Evolutionary conservation across 2,888 invertebrate genomes (phyloP).

Genomic region (Chesias legatella): DNA sequence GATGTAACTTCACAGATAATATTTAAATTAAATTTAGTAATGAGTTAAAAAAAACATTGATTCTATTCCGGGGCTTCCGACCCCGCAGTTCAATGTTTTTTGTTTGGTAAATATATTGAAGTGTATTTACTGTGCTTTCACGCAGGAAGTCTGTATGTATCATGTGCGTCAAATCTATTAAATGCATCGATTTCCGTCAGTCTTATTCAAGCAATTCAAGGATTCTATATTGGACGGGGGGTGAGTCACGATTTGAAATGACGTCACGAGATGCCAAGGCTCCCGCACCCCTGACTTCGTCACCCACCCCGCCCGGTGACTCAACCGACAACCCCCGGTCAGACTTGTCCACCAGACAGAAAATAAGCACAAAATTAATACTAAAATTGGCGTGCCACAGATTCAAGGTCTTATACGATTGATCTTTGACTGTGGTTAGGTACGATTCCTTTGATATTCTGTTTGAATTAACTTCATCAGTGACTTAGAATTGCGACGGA

Average conservation of each 20-base stretch:
- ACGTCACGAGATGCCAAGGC: slow-evolving; percentile 57
- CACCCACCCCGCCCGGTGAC: slow-evolving; percentile 47
- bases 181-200: slow-evolving; percentile 31
- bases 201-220: slow-evolving; percentile 35
- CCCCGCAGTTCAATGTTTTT: too few species aligned
- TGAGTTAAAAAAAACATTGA: too few species aligned
- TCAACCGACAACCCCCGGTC: slow-evolving; percentile 45
- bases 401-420: slow-evolving; percentile 30
- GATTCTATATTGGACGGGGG: slow-evolving; percentile 44
- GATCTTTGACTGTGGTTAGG: slow-evolving; percentile 4
- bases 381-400: slow-evolving; percentile 29
- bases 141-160: slow-evolving; percentile 23
- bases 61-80: too few species aligned
- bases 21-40: too few species aligned
- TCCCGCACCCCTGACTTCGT: slow-evolving; percentile 50
- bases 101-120: too few species aligned
- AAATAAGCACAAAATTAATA: slow-evolving; percentile 44
- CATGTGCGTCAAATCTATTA: slow-evolving; percentile 31
- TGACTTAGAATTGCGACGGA: neutral
- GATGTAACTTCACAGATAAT: too few species aligned
- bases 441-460: slow-evolving; percentile 6
- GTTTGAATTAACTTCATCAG: slow-evolving; percentile 1
- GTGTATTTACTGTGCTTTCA: slow-evolving; percentile 15
- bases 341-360: slow-evolving; percentile 45
- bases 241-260: slow-evolving; percentile 55